Base-by-base conservation (phyloP, 1,140 invertebrate genomes). In the Drosophila cardini region DNA sequence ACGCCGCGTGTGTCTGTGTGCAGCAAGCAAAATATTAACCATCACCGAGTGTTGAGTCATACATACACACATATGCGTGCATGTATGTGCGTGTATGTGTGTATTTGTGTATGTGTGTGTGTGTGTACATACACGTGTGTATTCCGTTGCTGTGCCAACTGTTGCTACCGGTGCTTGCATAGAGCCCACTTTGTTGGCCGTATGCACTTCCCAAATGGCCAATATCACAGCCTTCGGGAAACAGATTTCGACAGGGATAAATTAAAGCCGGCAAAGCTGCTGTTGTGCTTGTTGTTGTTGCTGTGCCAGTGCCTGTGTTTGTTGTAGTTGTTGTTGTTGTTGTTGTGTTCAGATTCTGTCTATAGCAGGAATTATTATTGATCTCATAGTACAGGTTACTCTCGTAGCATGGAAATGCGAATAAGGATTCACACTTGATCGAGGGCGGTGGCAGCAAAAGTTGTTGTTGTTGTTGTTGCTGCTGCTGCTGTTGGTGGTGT, bases 241-340 rank as follows among this genome's bases (percentile, higher is more conserved):
- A 91, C n/a, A 91, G 76, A 72, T 91, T 91, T 57, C 89, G 89
- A 58, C 89, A 91, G 32, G 89, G 89, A 83, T 91, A 91, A 40
- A 91, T 91, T 18, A 85, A 52, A 2, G 86, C 71, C 42, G 86
- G 72, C 60, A 73, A 62, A 10, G 69, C 13, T 18, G 26, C 13
- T 3, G 34, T 38, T 10, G 71, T 13, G 46, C 58, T 2, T 46
- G 62, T 9, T 30, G 57, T 2, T 26, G 69, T 7, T 61, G 16
- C 3, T 16, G 7, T 43, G 46, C 21, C 21, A 2, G 21, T 21
- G 21, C 21, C 21, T 21, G 21, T 26, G 21, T 5, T 5, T 5
- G 21, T 26, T 4, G 21, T 26, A 5, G 4, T 13, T 53, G 64
- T 2, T 46, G 62, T 9, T 30, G 57, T 2, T 26, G 69, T 7